Conservation (phyloP, 2,113 vertebrate genomes). For the Euleptes europaea region DNA sequence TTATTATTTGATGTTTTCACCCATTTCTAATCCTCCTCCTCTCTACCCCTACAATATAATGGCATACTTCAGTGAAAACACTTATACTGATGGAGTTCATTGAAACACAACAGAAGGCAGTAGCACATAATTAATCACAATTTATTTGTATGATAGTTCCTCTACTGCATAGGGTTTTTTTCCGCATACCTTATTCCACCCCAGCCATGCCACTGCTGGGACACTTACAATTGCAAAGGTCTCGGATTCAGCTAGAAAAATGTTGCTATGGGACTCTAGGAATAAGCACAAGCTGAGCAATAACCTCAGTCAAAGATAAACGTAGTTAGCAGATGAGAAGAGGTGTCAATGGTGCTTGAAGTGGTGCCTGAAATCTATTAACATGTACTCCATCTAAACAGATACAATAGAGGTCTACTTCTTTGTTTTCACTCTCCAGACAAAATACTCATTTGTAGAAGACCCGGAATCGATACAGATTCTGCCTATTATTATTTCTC, state of each 20-base stretch:
- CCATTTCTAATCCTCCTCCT: not conserved
- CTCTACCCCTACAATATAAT: not conserved
- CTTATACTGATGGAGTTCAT: not conserved
- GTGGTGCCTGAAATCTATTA: slow-evolving; percentile 44
- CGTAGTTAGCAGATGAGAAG: slow-evolving; percentile 42
- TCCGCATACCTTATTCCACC: not conserved
- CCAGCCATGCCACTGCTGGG: not conserved
- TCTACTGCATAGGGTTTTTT: not conserved
- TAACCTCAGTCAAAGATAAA: slow-evolving; percentile 33
- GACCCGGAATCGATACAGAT: not conserved
- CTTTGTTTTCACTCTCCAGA: slow-evolving; percentile 26
- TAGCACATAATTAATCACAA: not conserved
- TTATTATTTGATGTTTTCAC: not conserved
- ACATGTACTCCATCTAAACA: fast-evolving
- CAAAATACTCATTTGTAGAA: not conserved
- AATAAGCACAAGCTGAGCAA: slow-evolving; percentile 27
- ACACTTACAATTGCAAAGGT: not conserved
- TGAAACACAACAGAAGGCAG: not conserved
- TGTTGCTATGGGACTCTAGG: slow-evolving; percentile 37
- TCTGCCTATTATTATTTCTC: not conserved
- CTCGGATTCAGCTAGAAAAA: slow-evolving; percentile 17
- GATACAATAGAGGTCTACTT: slow-evolving; percentile 16
- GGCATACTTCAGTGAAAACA: not conserved
- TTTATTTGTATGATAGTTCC: not conserved
- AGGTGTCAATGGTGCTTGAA: slow-evolving; percentile 46